phyloP scores from a whole-genome alignment of 2,797 vertebrate species.

The Ataeniobius toweri region DNA sequence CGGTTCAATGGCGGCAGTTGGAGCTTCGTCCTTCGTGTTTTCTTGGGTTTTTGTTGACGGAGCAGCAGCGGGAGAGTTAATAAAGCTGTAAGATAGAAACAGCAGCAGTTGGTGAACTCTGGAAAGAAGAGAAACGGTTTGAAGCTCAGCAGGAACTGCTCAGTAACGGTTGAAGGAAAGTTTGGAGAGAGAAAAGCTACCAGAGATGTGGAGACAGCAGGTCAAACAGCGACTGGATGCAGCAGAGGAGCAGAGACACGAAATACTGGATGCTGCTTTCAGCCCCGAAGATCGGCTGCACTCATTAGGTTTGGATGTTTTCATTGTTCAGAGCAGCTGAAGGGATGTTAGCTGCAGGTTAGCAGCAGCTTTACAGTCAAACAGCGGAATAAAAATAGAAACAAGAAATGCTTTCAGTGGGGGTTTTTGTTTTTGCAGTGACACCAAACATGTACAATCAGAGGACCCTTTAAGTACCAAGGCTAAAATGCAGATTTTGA shows the following conservation, averaged over 20 bases:
- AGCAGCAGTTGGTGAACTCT: not conserved
- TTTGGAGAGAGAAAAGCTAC: not conserved
- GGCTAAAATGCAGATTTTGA: too few relatives aligned
- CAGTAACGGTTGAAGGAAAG: not conserved
- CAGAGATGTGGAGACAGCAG: conserved; percentile 7
- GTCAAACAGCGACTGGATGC: conserved; percentile 5
- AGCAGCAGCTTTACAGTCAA: too few relatives aligned
- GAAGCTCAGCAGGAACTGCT: not conserved
- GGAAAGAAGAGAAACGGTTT: not conserved
- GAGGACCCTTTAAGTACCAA: too few relatives aligned
- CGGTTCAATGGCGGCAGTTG: too few relatives aligned
- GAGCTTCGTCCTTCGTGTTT: not conserved
- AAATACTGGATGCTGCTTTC: not conserved
- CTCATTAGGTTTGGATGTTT: too few relatives aligned
- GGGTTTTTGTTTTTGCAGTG: too few relatives aligned
- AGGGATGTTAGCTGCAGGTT: too few relatives aligned
- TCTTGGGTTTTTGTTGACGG: not conserved
- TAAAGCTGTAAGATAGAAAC: not conserved
- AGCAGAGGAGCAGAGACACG: conserved; percentile 2
- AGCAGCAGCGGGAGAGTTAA: not conserved
- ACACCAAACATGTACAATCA: too few relatives aligned
- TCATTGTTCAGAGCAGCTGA: too few relatives aligned
- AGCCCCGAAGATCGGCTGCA: not conserved
- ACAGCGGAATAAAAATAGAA: too few relatives aligned
- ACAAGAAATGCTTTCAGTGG: too few relatives aligned